phyloP scores from a whole-genome alignment of 30 jellyfish, hydroid and myxozoan species.

The Aurelia coerulea region DNA sequence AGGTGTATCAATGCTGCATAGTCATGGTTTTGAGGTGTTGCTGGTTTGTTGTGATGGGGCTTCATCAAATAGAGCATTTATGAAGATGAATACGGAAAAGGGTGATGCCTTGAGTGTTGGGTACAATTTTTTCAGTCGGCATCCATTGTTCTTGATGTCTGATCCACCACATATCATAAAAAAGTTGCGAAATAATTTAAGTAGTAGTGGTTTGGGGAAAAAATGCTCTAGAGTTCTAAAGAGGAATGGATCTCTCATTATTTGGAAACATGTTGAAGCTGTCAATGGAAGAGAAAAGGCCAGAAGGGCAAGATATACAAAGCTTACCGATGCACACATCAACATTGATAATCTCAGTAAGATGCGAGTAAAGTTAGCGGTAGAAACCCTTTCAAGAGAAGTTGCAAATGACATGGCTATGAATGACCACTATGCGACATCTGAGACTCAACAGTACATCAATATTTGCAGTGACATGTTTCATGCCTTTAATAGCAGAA shows the following conservation, averaged over 20 bases:
- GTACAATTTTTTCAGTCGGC: background rate
- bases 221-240: background rate
- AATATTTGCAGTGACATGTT: background rate
- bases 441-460: background rate
- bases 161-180: conserved; percentile 14
- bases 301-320: background rate
- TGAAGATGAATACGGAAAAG: background rate
- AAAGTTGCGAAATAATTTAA: conserved; percentile 9
- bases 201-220: background rate
- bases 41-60: conserved; percentile 19
- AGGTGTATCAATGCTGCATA: conserved; percentile 17
- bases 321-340: background rate
- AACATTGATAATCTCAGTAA: background rate
- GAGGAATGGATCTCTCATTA: background rate
- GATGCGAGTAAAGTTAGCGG: conserved; percentile 15
- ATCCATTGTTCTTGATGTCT: conserved; percentile 12
- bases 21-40: background rate
- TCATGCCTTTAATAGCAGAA: background rate
- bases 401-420: conserved; percentile 5
- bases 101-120: background rate
- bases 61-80: background rate
- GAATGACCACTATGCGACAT: background rate
- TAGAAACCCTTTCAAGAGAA: background rate
- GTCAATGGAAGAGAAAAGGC: background rate
- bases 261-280: background rate